phyloP scores from a whole-genome alignment of 2,113 vertebrate genomes.

The Gnathonemus echidnorhynchus region DNA sequence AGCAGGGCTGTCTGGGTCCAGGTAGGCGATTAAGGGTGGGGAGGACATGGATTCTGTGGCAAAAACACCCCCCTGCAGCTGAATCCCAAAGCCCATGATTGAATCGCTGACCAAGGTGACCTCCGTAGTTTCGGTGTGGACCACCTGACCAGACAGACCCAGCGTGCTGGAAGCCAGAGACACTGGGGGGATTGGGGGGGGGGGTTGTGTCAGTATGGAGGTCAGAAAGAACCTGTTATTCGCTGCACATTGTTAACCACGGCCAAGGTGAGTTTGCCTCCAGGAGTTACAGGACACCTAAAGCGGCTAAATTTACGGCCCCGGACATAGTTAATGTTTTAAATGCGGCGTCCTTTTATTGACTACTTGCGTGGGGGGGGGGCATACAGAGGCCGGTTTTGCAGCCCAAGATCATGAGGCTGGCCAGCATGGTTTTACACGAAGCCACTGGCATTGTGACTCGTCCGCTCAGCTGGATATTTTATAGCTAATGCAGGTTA shows the following conservation, averaged over 20 bases:
- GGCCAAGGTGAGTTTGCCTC: background rate
- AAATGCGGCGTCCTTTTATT: background rate
- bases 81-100: conserved; percentile 88
- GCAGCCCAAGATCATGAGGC: background rate
- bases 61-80: conserved; percentile 95
- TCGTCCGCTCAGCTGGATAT: background rate
- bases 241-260: background rate
- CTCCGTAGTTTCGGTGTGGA: conserved; percentile 95
- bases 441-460: background rate
- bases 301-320: background rate
- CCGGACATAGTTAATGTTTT: background rate
- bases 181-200: conserved; percentile 59
- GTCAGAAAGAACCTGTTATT: background rate
- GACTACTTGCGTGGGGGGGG: background rate
- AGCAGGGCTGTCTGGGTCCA: conserved; percentile 90
- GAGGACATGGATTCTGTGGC: conserved; percentile 93
- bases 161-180: conserved; percentile 94
- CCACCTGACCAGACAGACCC: conserved; percentile 90
- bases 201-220: background rate
- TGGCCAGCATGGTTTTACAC: background rate
- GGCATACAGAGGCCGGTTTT: background rate
- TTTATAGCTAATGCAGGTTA: background rate
- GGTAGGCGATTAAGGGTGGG: conserved; percentile 92
- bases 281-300: background rate
- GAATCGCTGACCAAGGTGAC: conserved; percentile 86